Percentiles rank a stretch among this genome's conserved stretches.
Conservation (phyloP, 2,113 vertebrate genomes). For the Acanthisitta chloris region DNA sequence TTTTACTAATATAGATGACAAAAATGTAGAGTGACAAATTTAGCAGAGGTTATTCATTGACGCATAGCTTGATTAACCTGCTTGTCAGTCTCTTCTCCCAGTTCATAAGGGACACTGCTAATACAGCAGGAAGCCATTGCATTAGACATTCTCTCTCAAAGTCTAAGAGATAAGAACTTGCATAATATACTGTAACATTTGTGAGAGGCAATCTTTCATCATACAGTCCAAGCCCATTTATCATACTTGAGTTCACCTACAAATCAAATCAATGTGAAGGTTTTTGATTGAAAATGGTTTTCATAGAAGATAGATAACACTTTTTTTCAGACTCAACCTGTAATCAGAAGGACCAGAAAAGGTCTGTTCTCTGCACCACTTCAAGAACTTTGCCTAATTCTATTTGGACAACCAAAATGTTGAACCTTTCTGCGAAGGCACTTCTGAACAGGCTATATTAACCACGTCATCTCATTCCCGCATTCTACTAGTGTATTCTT, state of each 20-base stretch:
- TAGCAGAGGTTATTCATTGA: neutral
- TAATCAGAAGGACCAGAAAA: neutral
- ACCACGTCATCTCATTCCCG: neutral
- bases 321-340: neutral
- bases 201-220: neutral
- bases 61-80: neutral
- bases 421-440: neutral
- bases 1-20: neutral
- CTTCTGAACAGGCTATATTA: neutral
- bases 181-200: neutral
- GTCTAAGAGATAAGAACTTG: neutral
- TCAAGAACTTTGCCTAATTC: neutral
- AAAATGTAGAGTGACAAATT: neutral
- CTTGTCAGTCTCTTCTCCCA: neutral
- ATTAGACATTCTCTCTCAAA: neutral
- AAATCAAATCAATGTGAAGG: neutral
- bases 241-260: neutral
- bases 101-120: neutral
- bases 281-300: neutral
- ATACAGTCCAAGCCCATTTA: neutral
- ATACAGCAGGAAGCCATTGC: neutral
- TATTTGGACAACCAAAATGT: neutral
- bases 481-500: neutral
- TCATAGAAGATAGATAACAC: neutral
- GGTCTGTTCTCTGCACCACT: neutral